Conservation (phyloP, 2,888 invertebrate species). For the Caenorhabditis auriculariae region DNA sequence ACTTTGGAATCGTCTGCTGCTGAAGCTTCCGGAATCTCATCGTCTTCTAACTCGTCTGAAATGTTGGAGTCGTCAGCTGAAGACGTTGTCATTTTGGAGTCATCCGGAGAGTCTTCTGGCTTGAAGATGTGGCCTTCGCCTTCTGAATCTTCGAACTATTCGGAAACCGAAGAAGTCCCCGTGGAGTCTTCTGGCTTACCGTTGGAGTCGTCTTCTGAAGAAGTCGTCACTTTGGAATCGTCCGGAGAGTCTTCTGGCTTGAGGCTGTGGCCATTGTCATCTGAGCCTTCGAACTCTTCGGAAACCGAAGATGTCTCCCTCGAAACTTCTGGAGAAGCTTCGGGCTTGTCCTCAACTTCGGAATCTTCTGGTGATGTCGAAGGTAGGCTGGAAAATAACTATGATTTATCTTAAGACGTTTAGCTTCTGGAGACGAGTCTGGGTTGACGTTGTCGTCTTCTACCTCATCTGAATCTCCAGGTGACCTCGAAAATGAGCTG, state of each 20-base stretch:
- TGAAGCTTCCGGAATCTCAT: no score
- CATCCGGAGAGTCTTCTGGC: slow-evolving; percentile 1
- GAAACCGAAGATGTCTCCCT: not conserved
- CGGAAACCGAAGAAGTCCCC: not conserved
- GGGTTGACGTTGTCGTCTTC: no score
- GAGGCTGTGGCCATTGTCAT: not conserved
- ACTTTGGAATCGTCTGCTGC: no score
- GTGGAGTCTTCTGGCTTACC: not conserved
- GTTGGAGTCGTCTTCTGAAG: no score
- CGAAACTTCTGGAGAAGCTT: slow-evolving; percentile 1
- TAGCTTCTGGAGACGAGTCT: no score
- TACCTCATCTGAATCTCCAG: no score
- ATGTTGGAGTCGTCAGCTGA: not conserved
- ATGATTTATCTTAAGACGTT: no score
- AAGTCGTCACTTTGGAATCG: not conserved
- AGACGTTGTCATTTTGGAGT: not conserved
- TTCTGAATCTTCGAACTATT: not conserved
- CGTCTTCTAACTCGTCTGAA: no score
- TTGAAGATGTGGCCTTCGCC: not conserved
- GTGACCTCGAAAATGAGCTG: no score
- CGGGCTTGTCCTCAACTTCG: no score
- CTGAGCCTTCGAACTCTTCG: not conserved
- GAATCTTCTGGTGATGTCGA: no score
- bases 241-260: slow-evolving; percentile 1
- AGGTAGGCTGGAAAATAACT: no score